A percentile compares a stretch with the other conserved stretches of the same genome.
Conservation (phyloP, 1,140 invertebrate genomes). For the Ctenoplectra terminalis region DNA sequence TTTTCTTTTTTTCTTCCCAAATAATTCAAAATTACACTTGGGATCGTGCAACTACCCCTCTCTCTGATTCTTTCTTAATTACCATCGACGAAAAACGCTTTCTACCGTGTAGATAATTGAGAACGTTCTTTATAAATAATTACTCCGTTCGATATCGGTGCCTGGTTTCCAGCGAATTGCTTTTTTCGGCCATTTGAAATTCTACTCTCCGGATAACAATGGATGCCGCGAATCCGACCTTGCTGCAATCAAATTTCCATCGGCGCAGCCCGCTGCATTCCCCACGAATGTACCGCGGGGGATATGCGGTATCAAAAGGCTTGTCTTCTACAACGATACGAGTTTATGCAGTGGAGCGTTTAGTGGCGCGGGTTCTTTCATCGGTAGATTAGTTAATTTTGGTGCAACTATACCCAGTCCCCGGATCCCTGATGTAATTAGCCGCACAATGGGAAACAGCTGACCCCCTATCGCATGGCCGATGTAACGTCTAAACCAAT, state of each 20-base stretch:
- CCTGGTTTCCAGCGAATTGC: background rate
- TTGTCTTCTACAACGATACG: conserved; percentile 11
- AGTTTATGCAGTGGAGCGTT: conserved; percentile 57
- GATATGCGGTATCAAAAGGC: conserved; percentile 31
- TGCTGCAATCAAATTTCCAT: conserved; percentile 44
- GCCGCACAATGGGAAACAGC: conserved; percentile 76
- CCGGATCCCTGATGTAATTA: conserved; percentile 76
- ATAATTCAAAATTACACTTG: background rate
- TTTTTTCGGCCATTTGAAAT: background rate
- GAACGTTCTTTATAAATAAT: conserved; percentile 12
- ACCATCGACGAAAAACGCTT: background rate
- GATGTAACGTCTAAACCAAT: conserved; percentile 73
- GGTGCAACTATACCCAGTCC: conserved; percentile 62
- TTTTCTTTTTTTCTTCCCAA: too few species aligned
- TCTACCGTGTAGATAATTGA: too few species aligned
- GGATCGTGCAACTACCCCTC: background rate
- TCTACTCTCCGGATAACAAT: background rate
- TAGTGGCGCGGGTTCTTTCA: conserved; percentile 70
- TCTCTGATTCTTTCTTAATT: background rate
- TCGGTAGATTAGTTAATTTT: conserved; percentile 77
- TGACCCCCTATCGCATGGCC: conserved; percentile 65
- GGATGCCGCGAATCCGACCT: background rate
- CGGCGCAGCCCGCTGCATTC: conserved; percentile 14
- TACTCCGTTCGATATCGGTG: background rate
- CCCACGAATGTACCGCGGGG: background rate